Base-by-base conservation (phyloP, 1,140 invertebrate species). In the Neodiprion lecontei region DNA sequence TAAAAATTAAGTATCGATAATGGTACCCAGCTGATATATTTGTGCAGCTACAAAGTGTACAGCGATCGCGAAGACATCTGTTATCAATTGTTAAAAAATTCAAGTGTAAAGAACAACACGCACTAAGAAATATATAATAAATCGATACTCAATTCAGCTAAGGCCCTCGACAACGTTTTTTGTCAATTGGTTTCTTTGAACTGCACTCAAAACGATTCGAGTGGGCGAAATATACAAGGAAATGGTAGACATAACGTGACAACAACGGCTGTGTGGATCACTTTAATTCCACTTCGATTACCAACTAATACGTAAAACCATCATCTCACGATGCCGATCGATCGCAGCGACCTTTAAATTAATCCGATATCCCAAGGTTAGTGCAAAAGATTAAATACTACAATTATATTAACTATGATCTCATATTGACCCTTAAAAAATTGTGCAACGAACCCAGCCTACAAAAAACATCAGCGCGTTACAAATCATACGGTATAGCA, bases 211-310 rank as follows among this genome's bases (percentile, higher is more conserved):
- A 12, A 61, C 53, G 53, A 61, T 61, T 61, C 53, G 53, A 61
- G 53, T 61, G 53, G 11, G 53, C n/a, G 11, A 17, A 61, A 61
- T 61, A 61, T 17, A 61, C 53, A 61, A 61, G 69, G 72, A 76
- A 66, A 73, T 73, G 72, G 72, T 73, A 68, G 75, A 71, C 75
- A 48, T 74, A 49, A 70, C 75, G 68, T 76, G 72, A 73, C 74
- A 23, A 65, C 61, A 50, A 28, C 5, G 21, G 23, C 40, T 47
- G 53, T 50, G 77, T 73, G 74, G 74, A 77, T 68, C 69, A 49
- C 53, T 61, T 12, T 61, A 61, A 61, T 61, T 61, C 53, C 53
- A 61, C 53, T 61, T 61, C 53, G 4, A 61, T 61, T 17, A 14
- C 28, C 28, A 61, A 61, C 28, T 5, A 5, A 40, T 40, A 61